A percentile compares a stretch with the other conserved stretches of the same genome.
Evolutionary conservation across 2,797 vertebrate genomes (phyloP).

Genomic region (Echeneis naucrates): DNA sequence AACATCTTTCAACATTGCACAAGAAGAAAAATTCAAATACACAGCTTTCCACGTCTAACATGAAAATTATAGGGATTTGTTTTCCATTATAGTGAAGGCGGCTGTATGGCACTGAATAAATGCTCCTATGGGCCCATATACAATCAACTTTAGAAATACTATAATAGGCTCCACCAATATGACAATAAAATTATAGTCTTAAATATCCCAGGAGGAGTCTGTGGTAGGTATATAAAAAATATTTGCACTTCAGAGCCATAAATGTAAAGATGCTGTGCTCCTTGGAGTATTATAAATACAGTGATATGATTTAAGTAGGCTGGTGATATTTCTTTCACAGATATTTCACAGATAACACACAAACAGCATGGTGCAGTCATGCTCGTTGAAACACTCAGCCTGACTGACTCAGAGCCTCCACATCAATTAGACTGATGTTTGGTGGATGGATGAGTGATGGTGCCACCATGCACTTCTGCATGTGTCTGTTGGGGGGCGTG

Average conservation of each 20-base stretch:
- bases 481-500: constrained; percentile 76
- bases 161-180: background rate
- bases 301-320: background rate
- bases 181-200: background rate
- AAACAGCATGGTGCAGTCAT: background rate
- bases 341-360: background rate
- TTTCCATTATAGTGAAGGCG: background rate
- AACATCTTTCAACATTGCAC: constrained; percentile 30
- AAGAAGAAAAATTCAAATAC: constrained; percentile 24
- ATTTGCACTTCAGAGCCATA: background rate
- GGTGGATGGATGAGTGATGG: constrained; percentile 56
- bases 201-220: background rate
- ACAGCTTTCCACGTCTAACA: constrained; percentile 9
- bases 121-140: background rate
- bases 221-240: background rate
- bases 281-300: background rate
- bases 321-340: background rate
- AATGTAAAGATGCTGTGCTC: background rate
- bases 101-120: background rate
- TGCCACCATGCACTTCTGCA: constrained; percentile 72
- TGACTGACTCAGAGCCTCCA: background rate
- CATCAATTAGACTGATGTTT: constrained; percentile 33
- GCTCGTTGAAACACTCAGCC: constrained; percentile 2
- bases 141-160: background rate
- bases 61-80: background rate